phyloP scores from a whole-genome alignment of 2,888 invertebrate genomes.

The Diarsia brunnea region DNA sequence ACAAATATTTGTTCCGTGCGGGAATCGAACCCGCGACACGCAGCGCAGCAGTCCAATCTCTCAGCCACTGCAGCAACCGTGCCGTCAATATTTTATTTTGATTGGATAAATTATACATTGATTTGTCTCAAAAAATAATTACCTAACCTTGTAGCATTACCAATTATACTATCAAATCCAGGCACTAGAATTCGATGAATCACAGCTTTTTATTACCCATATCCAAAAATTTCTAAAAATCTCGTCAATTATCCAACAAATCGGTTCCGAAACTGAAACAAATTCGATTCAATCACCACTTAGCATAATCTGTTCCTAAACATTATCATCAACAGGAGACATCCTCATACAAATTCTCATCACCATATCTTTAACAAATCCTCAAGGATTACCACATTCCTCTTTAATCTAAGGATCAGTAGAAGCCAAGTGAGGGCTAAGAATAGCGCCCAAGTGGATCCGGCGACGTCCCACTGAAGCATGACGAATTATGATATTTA shows the following conservation, averaged over 20 bases:
- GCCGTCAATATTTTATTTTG: no score
- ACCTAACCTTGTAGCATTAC: background rate
- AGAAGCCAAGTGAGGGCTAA: constrained; percentile 30
- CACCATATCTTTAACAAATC: constrained; percentile 58
- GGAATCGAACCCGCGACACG: no score
- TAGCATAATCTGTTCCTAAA: background rate
- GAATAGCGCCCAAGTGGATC: constrained; percentile 47
- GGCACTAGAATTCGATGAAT: background rate
- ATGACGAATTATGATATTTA: constrained; percentile 66
- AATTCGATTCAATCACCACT: background rate
- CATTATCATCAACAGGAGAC: constrained; percentile 28
- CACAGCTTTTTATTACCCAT: background rate
- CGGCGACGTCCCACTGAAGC: constrained; percentile 55
- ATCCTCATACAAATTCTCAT: constrained; percentile 17
- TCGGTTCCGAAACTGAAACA: background rate
- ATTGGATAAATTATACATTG: background rate
- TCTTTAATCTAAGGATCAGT: constrained; percentile 54
- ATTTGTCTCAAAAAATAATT: background rate
- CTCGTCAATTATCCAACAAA: background rate
- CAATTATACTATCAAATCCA: background rate
- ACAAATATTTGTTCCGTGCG: no score
- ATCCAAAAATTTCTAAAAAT: background rate
- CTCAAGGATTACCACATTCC: constrained; percentile 56
- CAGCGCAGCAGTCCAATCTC: no score
- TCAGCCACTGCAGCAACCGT: no score